Evolutionary conservation across 2,113 vertebrate species (phyloP), one percentile per base, ranked within the genome.

Genomic region (Centropus unirufus): DNA sequence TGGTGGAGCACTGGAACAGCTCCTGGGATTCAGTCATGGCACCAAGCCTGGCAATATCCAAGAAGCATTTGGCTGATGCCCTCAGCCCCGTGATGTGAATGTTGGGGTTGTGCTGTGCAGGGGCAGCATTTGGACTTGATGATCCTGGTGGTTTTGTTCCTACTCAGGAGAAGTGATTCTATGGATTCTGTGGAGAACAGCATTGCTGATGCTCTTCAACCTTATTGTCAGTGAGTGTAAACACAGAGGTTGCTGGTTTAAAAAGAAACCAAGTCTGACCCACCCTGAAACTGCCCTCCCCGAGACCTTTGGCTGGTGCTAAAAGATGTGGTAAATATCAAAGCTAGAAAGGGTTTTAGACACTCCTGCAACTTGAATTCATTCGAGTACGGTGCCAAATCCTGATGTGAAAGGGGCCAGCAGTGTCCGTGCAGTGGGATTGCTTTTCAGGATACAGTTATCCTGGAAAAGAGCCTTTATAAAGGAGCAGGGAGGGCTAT

Each of bases 211-310:
- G 42, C 10, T 22, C 0, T 34, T 70, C 54, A 20, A 4, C 46
- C 9, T 40, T 7, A 0, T 3, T 39, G 73, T 9, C 73, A 2
- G 39, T 3, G 26, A 13, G 1, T 22, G n/a, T 12, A 14, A 20
- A 61, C 42, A 11, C 61, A 64, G 51, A 85, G 10, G n/a, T 10
- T 5, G 30, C 6, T 27, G 12, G 7, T 39, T 55, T 23, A 32
- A 16, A 57, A 63, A 16, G 7, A 15, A 46, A 32, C 12, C 12
- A 32, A 22, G 27, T 17, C 17, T 5, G n/a, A 12, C 77, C 44
- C 68, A 2, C 77, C 87, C 55, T 62, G 89, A 69, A 76, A 63
- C 54, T 57, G 4, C n/a, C 46, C 7, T 64, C 20, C 14, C 19
- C 18, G 2, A 2, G 23, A 9, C 47, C 74, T 11, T 9, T 8